Evolutionary conservation across 2,113 vertebrate genomes (phyloP), one percentile per base, ranked within the genome.

Genomic region (Petrocephalus zakoni): DNA sequence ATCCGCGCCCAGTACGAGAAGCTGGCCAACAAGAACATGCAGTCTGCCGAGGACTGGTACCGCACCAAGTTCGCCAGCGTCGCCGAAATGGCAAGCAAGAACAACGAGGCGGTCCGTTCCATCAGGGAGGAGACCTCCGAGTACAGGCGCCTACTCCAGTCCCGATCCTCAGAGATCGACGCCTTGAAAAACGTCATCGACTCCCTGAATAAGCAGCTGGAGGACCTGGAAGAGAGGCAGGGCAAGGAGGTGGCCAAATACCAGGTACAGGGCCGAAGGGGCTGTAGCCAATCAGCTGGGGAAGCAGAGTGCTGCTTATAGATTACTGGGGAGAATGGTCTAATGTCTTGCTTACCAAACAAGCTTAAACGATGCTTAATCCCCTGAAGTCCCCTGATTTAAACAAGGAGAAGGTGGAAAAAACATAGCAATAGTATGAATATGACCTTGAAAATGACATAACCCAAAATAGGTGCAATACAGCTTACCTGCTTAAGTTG

Each of bases 51-150:
- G 90, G 96, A 96, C 78, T 96, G 96, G 95, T 96, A 95, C 94
- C 94, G 94, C 91, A 93, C 90, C 92, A 96, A 97, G 94, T 94
- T 96, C 25, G 94, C 94, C 4, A 94, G 92, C 0, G 95, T 95
- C 90, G 94, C 94, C 0, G 95, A 96, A 93, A 93, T 93, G 88
- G 95, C 96, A 17, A 92, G 91, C 90, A 94, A 94, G 87, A 96
- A 96, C 94, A 95, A 95, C 89, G 95, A 96, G 92, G 95, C 95
- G 0, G 96, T 95, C 87, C 94, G 95, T 34, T 94, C 95, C 91
- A 94, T 96, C 90, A 95, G 96, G 4, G 96, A 96, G 89, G 97
- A 97, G 94, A 96, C 96, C 2, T 92, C 94, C 68, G 96, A 97
- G 90, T 97, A 97, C 93, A 95, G 97, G 78, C 90, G 95, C 42